Conservation (phyloP, 30 jellyfish, hydroid and myxozoan genomes). For the Rhopilema esculentum region DNA sequence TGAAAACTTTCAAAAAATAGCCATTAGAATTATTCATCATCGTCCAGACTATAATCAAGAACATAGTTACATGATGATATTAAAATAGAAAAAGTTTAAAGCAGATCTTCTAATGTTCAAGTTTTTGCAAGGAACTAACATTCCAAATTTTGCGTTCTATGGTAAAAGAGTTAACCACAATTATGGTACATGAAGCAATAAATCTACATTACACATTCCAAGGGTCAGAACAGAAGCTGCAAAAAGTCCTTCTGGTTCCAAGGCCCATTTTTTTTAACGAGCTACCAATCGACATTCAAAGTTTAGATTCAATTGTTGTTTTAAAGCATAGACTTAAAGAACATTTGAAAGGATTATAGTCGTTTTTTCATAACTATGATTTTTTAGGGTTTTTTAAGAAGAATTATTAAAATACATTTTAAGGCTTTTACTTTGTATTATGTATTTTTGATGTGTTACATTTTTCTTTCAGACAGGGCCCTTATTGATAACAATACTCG, state of each 20-base stretch:
- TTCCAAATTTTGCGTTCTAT: conserved; percentile 26
- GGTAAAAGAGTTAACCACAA: conserved; percentile 41
- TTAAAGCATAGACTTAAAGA: conserved; percentile 11
- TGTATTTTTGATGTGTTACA: too few relatives aligned
- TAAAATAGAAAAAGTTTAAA: conserved; percentile 6
- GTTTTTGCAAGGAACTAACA: background rate
- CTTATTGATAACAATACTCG: too few relatives aligned
- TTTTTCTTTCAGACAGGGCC: too few relatives aligned
- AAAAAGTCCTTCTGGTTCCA: conserved; percentile 39
- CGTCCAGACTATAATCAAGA: background rate
- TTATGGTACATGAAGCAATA: conserved; percentile 28
- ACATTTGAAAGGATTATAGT: background rate
- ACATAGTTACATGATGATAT: background rate
- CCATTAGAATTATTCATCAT: conserved; percentile 5
- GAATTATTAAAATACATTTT: background rate
- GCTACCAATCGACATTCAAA: conserved; percentile 21
- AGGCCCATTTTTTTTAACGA: conserved; percentile 45
- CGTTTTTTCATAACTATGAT: background rate
- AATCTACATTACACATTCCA: conserved; percentile 57
- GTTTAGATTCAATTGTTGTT: conserved; percentile 10
- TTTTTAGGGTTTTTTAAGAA: background rate
- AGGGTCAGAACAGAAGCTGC: conserved; percentile 48
- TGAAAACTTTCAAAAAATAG: background rate
- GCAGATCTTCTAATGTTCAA: background rate
- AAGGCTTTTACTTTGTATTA: background rate